These are phyloP conservation scores for Herpailurus yagouaroundi DNA, from an alignment of 2,113 vertebrate species.

Conservation along the genomic window DNA sequence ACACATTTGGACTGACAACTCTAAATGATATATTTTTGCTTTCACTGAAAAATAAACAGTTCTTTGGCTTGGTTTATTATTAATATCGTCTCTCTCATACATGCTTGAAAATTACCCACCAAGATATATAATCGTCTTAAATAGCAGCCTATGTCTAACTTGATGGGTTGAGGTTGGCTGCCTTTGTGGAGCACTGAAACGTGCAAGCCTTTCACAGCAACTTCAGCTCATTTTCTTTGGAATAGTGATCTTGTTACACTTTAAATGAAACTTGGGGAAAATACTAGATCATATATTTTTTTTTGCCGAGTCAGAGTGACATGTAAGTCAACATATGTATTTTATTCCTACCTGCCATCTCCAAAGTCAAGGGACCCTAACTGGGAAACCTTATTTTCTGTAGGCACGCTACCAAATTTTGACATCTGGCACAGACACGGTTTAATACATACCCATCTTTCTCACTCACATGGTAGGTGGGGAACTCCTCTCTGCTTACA, in stretches of 20 bases:
- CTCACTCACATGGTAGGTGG: slow-evolving; percentile 71
- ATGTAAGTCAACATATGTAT: background rate
- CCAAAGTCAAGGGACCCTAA: slow-evolving; percentile 70
- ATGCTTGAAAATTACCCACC: slow-evolving; percentile 61
- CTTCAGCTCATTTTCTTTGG: background rate
- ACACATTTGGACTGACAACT: slow-evolving; percentile 40
- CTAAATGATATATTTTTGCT: slow-evolving; percentile 52
- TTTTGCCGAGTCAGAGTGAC: slow-evolving; percentile 66
- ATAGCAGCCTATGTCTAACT: background rate
- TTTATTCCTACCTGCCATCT: slow-evolving; percentile 65
- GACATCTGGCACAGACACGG: slow-evolving; percentile 72
- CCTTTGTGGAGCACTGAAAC: background rate
- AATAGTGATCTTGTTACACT: background rate
- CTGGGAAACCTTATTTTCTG: slow-evolving; percentile 73
- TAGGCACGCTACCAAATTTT: slow-evolving; percentile 68
- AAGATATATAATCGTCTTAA: slow-evolving; percentile 42
- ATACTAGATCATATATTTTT: background rate
- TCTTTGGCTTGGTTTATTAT: slow-evolving; percentile 52
- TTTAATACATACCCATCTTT: slow-evolving; percentile 78
- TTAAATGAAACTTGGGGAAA: slow-evolving; percentile 61
- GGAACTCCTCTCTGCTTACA: slow-evolving; percentile 65
- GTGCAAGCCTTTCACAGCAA: background rate
- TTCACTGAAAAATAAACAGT: slow-evolving; percentile 69
- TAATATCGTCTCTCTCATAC: slow-evolving; percentile 59
- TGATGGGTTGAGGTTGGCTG: background rate